Base-by-base conservation (phyloP, 2,797 vertebrate species). In the Antennarius maculatus region DNA sequence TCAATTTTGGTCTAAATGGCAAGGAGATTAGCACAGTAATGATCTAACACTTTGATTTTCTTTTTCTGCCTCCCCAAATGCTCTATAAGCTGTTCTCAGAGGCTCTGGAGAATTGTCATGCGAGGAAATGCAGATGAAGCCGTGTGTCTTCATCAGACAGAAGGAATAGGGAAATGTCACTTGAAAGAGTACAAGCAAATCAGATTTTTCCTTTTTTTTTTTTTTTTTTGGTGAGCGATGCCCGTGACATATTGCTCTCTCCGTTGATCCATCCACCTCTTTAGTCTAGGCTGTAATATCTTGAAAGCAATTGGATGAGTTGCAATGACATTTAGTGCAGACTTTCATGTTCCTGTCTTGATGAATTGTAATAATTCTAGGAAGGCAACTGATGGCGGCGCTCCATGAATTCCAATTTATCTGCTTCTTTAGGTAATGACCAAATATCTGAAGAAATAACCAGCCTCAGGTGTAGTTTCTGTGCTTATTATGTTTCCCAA, bases 1-100 rank as follows among this genome's bases (percentile, higher is more conserved):
- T 91, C 86, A 86, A 76, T 80, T 75, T 76, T 31, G 71, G 70
- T 86, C 71, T 74, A 90, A 92, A 90, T 88, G 86, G 79, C 84
- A 90, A 86, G 71, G 62, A 78, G 82, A 90, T 88, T 86, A 85
- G 51, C 12, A 5, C 43, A 54, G 45, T 52, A 69, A 73, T 56
- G 82, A 91, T 85, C 60, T 18, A 14, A 66, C 74, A 17, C 61
- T 81, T 82, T 75, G 54, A 73, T 75, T 81, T 78, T 53, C 18
- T 39, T 54, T 34, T 41, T 45, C 51, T 52, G 34, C 50, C 59
- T 66, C 4, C 48, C 45, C 61, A 45, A 45, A 53, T 34, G 37
- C 23, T 56, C 56, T 16, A 14, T 5, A 55, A 56, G 37, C 60
- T 49, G 1, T 54, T 10, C 42, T 16, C 54, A 42, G n/a, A 55